These are phyloP conservation scores for Benthosema pterotum DNA, from an alignment of 2,797 vertebrate species.

Conservation along the genomic window DNA sequence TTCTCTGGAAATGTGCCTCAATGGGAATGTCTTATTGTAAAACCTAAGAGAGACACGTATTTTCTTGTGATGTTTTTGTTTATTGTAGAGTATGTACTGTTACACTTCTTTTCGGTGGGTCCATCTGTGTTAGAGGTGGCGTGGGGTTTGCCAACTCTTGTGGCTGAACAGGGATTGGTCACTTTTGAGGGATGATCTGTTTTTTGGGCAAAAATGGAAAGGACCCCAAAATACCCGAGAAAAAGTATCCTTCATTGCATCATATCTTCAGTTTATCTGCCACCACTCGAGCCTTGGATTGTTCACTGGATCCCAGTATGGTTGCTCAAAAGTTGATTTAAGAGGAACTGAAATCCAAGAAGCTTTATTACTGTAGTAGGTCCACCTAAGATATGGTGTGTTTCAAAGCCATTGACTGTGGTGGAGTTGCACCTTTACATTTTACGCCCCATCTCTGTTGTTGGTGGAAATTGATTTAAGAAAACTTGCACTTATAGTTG, in stretches of 20 bases:
- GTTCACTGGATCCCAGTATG: slow-evolving; percentile 37
- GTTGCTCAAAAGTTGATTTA: background rate
- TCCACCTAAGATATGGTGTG: slow-evolving; percentile 34
- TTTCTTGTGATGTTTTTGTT: slow-evolving; percentile 42
- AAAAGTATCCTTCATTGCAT: slow-evolving; percentile 1
- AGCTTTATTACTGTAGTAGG: background rate
- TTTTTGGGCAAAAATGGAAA: slow-evolving; percentile 19
- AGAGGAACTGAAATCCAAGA: slow-evolving; percentile 42
- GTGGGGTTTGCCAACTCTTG: slow-evolving; percentile 28
- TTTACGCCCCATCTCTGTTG: slow-evolving; percentile 8
- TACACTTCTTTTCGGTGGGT: slow-evolving; percentile 45
- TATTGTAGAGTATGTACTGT: slow-evolving; percentile 54
- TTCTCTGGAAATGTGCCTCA: slow-evolving; percentile 80
- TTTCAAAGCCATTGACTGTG: slow-evolving; percentile 51
- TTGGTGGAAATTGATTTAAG: slow-evolving; percentile 59
- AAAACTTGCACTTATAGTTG: slow-evolving; percentile 68
- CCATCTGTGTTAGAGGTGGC: slow-evolving; percentile 46
- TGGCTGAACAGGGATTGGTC: slow-evolving; percentile 32
- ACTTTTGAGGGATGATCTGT: slow-evolving; percentile 27
- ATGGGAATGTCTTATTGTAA: slow-evolving; percentile 78
- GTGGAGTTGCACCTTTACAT: slow-evolving; percentile 34
- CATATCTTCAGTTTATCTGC: slow-evolving; percentile 31
- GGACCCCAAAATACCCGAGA: slow-evolving; percentile 41
- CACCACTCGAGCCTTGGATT: slow-evolving; percentile 64
- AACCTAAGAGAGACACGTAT: slow-evolving; percentile 74